phyloP scores from a whole-genome alignment of 2,113 vertebrate genomes.

The Columbina picui region DNA sequence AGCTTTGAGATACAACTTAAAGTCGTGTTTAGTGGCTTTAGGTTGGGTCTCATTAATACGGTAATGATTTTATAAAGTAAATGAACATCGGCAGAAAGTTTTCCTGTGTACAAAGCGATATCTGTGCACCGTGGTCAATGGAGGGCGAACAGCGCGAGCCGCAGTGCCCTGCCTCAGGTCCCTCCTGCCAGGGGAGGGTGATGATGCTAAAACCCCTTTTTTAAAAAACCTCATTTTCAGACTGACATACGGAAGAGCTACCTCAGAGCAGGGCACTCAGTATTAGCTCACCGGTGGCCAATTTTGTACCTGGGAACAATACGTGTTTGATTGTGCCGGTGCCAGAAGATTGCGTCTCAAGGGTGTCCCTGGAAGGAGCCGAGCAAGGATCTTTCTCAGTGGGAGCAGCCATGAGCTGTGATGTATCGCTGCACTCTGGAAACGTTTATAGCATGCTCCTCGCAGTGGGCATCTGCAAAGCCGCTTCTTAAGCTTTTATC shows the following conservation, averaged over 20 bases:
- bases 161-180: background rate
- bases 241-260: background rate
- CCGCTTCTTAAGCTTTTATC: conserved; percentile 69
- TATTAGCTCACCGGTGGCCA: background rate
- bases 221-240: background rate
- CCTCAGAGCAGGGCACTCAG: background rate
- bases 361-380: background rate
- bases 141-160: too few species aligned
- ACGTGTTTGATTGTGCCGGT: background rate
- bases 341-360: background rate
- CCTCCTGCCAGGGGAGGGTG: background rate
- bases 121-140: background rate
- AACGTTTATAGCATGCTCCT: conserved; percentile 11
- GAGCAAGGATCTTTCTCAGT: background rate
- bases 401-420: background rate
- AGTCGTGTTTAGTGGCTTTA: conserved; percentile 28
- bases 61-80: conserved; percentile 25
- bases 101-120: fast-evolving
- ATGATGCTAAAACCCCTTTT: background rate
- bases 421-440: background rate
- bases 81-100: background rate
- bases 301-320: conserved; percentile 3
- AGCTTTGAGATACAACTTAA: conserved; percentile 1
- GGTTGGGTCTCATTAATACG: conserved; percentile 56
- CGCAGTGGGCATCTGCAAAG: conserved; percentile 44